Evolutionary conservation across 2,797 vertebrate genomes (phyloP).

Genomic region (Sternarchorhynchus goeldii): DNA sequence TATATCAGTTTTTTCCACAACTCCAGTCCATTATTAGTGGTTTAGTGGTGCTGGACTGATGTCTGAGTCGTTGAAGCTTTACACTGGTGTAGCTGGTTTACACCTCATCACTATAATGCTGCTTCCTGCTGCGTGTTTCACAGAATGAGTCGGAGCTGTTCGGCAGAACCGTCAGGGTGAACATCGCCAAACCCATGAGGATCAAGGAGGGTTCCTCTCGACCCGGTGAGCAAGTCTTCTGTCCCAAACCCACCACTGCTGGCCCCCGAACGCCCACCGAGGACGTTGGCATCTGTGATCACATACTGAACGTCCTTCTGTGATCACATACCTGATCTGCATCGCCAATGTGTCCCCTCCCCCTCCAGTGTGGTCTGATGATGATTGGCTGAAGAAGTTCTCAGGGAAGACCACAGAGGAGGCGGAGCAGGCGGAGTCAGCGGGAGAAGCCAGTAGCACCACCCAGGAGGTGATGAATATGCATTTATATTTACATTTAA

Average conservation of each 20-base stretch:
- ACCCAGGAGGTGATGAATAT: slow-evolving; percentile 78
- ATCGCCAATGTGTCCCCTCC: background rate
- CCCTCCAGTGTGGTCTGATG: slow-evolving; percentile 91
- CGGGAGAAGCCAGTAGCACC: slow-evolving; percentile 75
- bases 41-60: background rate
- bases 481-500: background rate
- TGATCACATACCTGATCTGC: too few species aligned
- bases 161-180: slow-evolving; percentile 93
- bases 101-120: background rate
- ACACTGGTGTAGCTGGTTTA: background rate
- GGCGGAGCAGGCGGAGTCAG: slow-evolving; percentile 74
- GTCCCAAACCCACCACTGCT: background rate
- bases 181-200: slow-evolving; percentile 96
- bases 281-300: background rate
- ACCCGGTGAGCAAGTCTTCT: slow-evolving; percentile 77
- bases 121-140: background rate
- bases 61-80: background rate
- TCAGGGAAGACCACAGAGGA: slow-evolving; percentile 95
- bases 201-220: slow-evolving; percentile 97
- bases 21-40: too few species aligned
- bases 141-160: slow-evolving; percentile 95
- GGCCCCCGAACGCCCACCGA: too few species aligned
- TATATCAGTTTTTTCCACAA: too few species aligned
- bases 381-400: slow-evolving; percentile 98
- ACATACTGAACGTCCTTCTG: too few species aligned